Base-by-base conservation (phyloP, 2,797 vertebrate species). In the Apodemus agrarius region DNA sequence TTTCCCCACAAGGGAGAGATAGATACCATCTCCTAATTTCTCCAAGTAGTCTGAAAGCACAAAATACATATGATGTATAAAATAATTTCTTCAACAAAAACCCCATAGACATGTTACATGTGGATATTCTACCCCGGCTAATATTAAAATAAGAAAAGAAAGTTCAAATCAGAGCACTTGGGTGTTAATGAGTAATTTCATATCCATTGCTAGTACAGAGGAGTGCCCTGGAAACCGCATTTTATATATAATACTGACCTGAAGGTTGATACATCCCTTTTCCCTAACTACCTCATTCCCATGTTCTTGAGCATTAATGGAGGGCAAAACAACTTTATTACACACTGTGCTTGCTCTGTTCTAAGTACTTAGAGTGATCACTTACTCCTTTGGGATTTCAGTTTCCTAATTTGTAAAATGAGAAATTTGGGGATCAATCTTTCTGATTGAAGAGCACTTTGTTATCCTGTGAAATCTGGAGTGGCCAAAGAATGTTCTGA, bases 11-110 rank as follows among this genome's bases (percentile, higher is more conserved):
- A 72, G 57, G 34, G n/a, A 95, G 49, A 95, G 37, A 95, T 88
- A 88, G 76, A 90, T 95, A 14, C 72, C 43, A 43, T 26, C 90
- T 34, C 63, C 37, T 63, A 52, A 96, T 97, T 95, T 96, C 24
- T 89, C 6, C n/a, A n/a, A 82, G 57, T 52, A 63, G 3, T 14
- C 34, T 67, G 11, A 94, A 95, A 95, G 26, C 57, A 72, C 17
- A 93, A 84, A 88, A 52, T 81, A 92, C 26, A 87, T 26, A 61
- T 26, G 24, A 26, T 26, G 22, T 26, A 43, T 94, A 59, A 93
- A 93, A 65, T 75, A 61, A 40, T 69, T 61, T 84, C 40, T 94
- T 94, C 29, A 52, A 89, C 88, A 80, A 37, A 12, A 84, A 46
- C 65, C 65, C 29, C 90, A 52, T 43, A n/a, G 13, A 89, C 91